Evolutionary conservation across 1,140 invertebrate genomes (phyloP), one percentile per base, ranked within the genome.

Genomic region (Orussus abietinus): DNA sequence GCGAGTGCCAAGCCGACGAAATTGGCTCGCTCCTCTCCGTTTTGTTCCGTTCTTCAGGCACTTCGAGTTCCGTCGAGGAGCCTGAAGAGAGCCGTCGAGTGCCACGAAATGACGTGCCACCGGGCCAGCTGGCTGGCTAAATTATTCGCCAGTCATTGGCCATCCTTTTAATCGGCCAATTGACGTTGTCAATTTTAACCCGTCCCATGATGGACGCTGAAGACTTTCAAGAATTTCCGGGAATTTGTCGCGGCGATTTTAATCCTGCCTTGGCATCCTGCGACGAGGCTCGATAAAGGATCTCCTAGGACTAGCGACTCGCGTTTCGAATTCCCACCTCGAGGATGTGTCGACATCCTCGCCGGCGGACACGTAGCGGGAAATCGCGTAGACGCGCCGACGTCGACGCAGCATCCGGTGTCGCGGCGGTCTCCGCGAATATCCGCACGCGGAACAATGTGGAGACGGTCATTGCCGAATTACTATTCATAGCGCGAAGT

Each of bases 401-500:
- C 38, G 33, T 47, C 43, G 38, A 43, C 51, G 34, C 59, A 62
- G 57, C 57, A 62, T 62, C 59, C 59, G 59, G 59, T 62, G 39
- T n/a, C 32, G 36, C 36, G 45, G 35, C 26, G 32, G 31, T 32
- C 26, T 26, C 34, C 42, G 45, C 19, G 29, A 22, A 33, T 33
- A 30, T 18, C 26, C 9, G 36, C 38, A 57, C 57, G 55, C 57
- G 51, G 55, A 59, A 61, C 58, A 61, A 61, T 61, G 53, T n/a
- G n/a, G 49, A 57, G 57, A 60, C 57, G 42, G 33, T 39, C 48
- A 49, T 55, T 42, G 58, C 40, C 46, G 57, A 51, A 62, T n/a
- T 62, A 62, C 61, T 62, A 62, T 62, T 62, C 60, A 62, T 61
- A n/a, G n/a, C n/a, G n/a, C 51, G 57, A 38, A 57, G 51, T 49